Base-by-base conservation (phyloP, 2,797 vertebrate genomes). In the Ceryle rudis region DNA sequence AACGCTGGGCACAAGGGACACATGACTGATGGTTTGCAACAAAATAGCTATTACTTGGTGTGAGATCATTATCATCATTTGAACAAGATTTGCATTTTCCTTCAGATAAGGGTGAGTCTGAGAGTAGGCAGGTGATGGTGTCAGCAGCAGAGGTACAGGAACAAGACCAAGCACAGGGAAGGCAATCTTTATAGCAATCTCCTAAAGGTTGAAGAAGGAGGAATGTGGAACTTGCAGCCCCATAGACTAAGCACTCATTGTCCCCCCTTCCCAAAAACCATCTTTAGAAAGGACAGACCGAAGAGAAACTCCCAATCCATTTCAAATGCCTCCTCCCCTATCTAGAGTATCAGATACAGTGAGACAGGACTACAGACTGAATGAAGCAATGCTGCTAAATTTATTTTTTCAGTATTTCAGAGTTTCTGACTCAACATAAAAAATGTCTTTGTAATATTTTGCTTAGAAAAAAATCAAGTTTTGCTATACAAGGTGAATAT, bases 71-170 rank as follows among this genome's bases (percentile, higher is more conserved):
- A 95, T 96, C 89, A n/a, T 47, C 65, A 87, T 61, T 95, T 80
- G 78, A 94, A 82, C 86, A 87, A 82, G 71, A 97, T 96, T 96
- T 95, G 90, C 93, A 96, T 97, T 96, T 89, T 87, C 47, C 89
- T 61, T 65, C 64, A 93, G 95, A 93, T 94, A 96, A 96, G 31
- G 22, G 41, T 14, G 33, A 96, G 78, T 58, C 74, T 80, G 83
- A 51, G 74, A 90, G 58, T 33, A 85, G 57, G 74, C 39, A 70
- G 71, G 41, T 89, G 90, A 89, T 41, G 78, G 78, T 93, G 84
- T 89, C 84, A 94, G 66, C 64, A 93, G 64, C 71, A 82, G 41
- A 71, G 87, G 78, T 73, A 78, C 66, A 69, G 71, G 78, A 94
- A 91, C 55, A 66, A 90, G 78, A 82, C 74, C 66, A 71, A 81